These are phyloP conservation scores for Calosoma granatense DNA, from an alignment of 1,140 invertebrate species.

Conservation along the genomic window DNA sequence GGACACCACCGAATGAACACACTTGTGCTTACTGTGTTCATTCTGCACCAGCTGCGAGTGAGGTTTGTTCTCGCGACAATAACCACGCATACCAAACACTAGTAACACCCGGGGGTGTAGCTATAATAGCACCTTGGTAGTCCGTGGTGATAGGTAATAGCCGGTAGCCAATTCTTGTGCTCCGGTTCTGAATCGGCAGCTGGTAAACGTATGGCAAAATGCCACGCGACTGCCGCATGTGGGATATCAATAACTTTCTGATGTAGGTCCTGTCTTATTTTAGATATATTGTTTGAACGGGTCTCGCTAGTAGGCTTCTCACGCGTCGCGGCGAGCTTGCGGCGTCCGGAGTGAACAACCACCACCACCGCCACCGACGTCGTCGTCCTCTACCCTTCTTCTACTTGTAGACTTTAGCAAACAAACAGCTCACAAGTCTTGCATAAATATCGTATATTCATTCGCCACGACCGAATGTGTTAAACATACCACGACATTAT, in stretches of 20 bases:
- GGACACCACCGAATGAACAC: neutral
- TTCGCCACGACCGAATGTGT: no score
- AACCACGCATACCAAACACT: neutral
- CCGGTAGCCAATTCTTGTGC: neutral
- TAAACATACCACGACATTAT: no score
- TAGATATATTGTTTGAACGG: neutral
- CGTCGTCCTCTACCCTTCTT: neutral
- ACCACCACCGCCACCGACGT: neutral
- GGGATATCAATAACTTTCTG: constrained; percentile 1
- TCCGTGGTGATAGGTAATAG: no score
- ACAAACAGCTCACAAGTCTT: no score
- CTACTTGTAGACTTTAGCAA: no score
- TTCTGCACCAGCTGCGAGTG: neutral
- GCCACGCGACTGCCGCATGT: neutral
- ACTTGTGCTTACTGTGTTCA: neutral
- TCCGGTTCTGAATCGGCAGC: neutral
- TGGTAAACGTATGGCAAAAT: neutral
- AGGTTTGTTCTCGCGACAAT: neutral
- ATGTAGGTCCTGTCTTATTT: neutral
- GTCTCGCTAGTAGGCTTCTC: neutral
- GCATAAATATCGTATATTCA: no score
- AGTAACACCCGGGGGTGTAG: no score
- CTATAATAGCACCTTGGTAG: neutral
- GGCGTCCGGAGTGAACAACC: no score
- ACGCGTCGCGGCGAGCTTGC: neutral